Percentiles rank a stretch among this genome's conserved stretches.
phyloP scores from a whole-genome alignment of 2,888 invertebrate species.

The Carpatolechia fugitivella region DNA sequence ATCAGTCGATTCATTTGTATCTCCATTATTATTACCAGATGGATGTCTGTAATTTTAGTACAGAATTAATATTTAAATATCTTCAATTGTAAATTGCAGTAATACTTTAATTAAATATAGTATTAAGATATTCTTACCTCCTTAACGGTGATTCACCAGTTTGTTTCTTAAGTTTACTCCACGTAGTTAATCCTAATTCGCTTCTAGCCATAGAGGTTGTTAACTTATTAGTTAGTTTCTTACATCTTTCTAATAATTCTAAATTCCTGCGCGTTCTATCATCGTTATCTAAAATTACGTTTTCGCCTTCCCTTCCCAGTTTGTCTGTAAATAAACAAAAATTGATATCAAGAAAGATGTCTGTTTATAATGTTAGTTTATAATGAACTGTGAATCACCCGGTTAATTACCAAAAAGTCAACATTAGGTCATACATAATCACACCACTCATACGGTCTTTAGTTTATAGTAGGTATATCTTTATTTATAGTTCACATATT shows the following conservation, averaged over 20 bases:
- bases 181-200: conserved; percentile 92
- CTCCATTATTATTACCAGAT: conserved; percentile 87
- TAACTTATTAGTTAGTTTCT: conserved; percentile 75
- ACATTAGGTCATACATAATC: conserved; percentile 48
- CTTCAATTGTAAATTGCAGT: background rate
- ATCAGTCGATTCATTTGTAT: conserved; percentile 73
- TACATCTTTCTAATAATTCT: conserved; percentile 77
- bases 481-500: conserved; percentile 10
- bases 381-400: conserved; percentile 40
- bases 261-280: conserved; percentile 79
- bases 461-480: conserved; percentile 18
- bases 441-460: conserved; percentile 2
- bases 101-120: background rate
- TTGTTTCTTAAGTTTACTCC: conserved; percentile 91
- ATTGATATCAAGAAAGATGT: no score
- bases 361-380: no score
- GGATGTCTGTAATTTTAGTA: conserved; percentile 80
- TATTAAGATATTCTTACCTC: conserved; percentile 61
- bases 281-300: conserved; percentile 67
- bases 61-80: background rate
- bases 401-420: conserved; percentile 29
- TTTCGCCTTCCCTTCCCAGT: conserved; percentile 63
- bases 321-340: conserved; percentile 61
- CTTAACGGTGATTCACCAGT: conserved; percentile 82
- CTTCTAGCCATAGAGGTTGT: conserved; percentile 92